phyloP scores from a whole-genome alignment of 2,888 invertebrate genomes.

The Nomada fucata region DNA sequence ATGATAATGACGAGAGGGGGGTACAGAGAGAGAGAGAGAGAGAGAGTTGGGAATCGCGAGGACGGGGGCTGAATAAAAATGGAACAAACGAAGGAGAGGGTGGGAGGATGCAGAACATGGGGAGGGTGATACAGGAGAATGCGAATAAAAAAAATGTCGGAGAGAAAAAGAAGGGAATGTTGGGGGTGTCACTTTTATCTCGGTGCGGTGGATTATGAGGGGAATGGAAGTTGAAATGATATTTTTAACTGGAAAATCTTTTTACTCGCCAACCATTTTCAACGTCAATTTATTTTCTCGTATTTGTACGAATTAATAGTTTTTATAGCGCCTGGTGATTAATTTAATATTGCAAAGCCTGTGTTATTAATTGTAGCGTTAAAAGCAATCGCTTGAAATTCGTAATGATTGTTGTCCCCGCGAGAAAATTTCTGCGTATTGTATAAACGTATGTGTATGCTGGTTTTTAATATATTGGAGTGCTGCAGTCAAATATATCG shows the following conservation, averaged over 20 bases:
- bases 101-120: not conserved
- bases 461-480: too few relatives aligned
- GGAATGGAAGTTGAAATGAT: not conserved
- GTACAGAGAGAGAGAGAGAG: not conserved
- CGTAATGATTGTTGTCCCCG: slow-evolving; percentile 30
- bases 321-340: not conserved
- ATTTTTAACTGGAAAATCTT: not conserved
- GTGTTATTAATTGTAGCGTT: slow-evolving; percentile 17
- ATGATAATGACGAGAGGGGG: slow-evolving; percentile 75
- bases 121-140: slow-evolving; percentile 27
- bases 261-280: not conserved
- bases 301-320: too few relatives aligned
- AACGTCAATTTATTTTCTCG: too few relatives aligned
- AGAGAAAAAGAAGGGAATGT: not conserved
- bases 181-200: slow-evolving; percentile 28
- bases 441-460: not conserved
- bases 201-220: slow-evolving; percentile 6
- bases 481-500: too few relatives aligned
- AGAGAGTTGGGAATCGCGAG: not conserved
- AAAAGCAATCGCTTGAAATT: slow-evolving; percentile 9
- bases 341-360: not conserved
- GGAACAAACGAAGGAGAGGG: not conserved
- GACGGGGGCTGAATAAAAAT: not conserved
- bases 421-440: slow-evolving; percentile 9
- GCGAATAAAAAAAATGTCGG: not conserved